phyloP scores from a whole-genome alignment of 2,797 vertebrate species.

The Myotis vivesi region DNA sequence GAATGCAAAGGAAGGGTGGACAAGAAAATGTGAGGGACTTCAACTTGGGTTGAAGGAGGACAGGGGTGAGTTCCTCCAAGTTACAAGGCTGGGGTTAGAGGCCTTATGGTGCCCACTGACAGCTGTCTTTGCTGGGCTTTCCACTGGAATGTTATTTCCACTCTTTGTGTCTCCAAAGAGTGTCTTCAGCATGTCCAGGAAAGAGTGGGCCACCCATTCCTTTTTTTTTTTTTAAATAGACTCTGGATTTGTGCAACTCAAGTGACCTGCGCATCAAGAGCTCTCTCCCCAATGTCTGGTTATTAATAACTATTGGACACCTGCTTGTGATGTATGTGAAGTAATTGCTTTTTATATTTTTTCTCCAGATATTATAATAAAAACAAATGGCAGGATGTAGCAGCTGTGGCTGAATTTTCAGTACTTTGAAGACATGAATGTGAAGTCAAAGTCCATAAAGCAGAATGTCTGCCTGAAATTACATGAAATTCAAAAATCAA shows the following conservation, averaged over 20 bases:
- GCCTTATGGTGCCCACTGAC: background rate
- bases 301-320: constrained; percentile 31
- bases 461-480: constrained; percentile 61
- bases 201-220: background rate
- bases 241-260: constrained; percentile 31
- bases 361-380: constrained; percentile 75
- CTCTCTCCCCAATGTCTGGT: background rate
- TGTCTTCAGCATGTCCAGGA: background rate
- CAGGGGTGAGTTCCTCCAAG: background rate
- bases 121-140: background rate
- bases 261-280: background rate
- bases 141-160: constrained; percentile 8
- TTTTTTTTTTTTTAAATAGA: background rate
- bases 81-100: background rate
- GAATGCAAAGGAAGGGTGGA: background rate
- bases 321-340: constrained; percentile 51
- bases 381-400: constrained; percentile 56
- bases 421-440: constrained; percentile 60
- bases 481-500: constrained; percentile 55
- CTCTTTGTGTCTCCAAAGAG: constrained; percentile 8
- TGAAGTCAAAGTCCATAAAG: constrained; percentile 62
- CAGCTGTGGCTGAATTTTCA: constrained; percentile 58
- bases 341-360: constrained; percentile 62
- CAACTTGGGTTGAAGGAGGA: background rate
- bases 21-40: background rate